A percentile compares a stretch with the other conserved stretches of the same genome.
Evolutionary conservation across 2,113 vertebrate genomes (phyloP).

Genomic region (Boulengeromyrus knoepffleri): DNA sequence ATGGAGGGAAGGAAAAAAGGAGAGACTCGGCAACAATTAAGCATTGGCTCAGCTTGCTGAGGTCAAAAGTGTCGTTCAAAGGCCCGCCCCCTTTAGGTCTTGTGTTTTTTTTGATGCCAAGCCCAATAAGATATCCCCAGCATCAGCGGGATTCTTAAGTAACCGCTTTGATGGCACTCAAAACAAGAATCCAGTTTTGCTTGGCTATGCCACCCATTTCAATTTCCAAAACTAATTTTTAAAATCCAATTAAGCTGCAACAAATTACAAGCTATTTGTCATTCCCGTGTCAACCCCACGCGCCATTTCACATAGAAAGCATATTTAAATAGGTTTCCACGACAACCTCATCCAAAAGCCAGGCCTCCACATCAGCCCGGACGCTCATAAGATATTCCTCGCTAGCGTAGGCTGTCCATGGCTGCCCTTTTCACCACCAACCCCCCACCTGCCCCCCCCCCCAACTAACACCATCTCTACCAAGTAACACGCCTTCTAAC

Average conservation of each 20-base stretch:
- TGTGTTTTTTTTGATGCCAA: not conserved
- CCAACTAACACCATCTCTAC: not conserved
- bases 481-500: slow-evolving; percentile 18
- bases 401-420: not conserved
- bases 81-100: not conserved
- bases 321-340: not conserved
- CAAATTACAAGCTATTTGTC: slow-evolving; percentile 5
- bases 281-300: not conserved
- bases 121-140: not conserved
- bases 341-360: not conserved
- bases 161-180: not conserved
- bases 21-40: not conserved
- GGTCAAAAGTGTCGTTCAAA: not conserved
- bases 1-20: not conserved
- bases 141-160: not conserved
- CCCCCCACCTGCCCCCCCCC: too few relatives aligned
- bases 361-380: not conserved
- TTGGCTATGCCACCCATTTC: not conserved
- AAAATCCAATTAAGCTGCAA: slow-evolving; percentile 2
- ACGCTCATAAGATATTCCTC: not conserved
- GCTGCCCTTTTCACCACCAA: not conserved
- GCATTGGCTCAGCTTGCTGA: not conserved
- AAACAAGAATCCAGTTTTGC: not conserved
- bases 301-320: not conserved
- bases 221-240: slow-evolving; percentile 8